Percentiles rank a stretch among this genome's conserved stretches.
phyloP scores from a whole-genome alignment of 2,888 invertebrate genomes.

The Hypercompe scribonia region DNA sequence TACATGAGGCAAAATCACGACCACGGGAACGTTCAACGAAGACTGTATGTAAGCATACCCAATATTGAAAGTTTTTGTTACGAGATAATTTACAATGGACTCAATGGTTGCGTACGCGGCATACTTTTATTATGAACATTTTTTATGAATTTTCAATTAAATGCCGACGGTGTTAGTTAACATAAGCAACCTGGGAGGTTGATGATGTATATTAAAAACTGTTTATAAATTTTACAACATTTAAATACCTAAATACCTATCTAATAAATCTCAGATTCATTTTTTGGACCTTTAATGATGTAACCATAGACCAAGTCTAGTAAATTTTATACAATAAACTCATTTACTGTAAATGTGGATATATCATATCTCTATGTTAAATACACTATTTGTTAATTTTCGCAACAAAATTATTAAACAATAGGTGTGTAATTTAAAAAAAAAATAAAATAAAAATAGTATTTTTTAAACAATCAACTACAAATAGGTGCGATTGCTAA shows the following conservation, averaged over 20 bases:
- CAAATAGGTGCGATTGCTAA: not conserved
- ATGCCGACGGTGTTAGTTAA: slow-evolving; percentile 23
- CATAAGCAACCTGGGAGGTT: not conserved
- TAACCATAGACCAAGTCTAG: not conserved
- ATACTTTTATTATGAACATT: slow-evolving; percentile 39
- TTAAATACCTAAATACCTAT: too few relatives aligned
- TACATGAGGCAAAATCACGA: slow-evolving; percentile 71
- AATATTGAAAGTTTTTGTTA: slow-evolving; percentile 56
- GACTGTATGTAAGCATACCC: slow-evolving; percentile 56
- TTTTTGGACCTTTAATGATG: too few relatives aligned
- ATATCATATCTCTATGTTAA: not conserved
- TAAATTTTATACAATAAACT: not conserved
- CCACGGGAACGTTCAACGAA: slow-evolving; percentile 57
- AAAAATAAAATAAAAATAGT: too few relatives aligned
- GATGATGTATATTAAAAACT: not conserved
- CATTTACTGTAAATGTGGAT: not conserved
- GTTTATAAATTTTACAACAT: not conserved
- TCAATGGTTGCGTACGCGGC: slow-evolving; percentile 47
- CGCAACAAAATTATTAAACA: too few relatives aligned
- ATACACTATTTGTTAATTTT: not conserved
- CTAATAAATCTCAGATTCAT: too few relatives aligned
- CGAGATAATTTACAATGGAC: slow-evolving; percentile 52
- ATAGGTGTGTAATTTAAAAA: too few relatives aligned
- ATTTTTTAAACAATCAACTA: not conserved
- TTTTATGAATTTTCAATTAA: slow-evolving; percentile 43